These are phyloP conservation scores for Sebastiscus albofasciatus DNA, from an alignment of 2,797 vertebrate species.

Conservation along the genomic window DNA sequence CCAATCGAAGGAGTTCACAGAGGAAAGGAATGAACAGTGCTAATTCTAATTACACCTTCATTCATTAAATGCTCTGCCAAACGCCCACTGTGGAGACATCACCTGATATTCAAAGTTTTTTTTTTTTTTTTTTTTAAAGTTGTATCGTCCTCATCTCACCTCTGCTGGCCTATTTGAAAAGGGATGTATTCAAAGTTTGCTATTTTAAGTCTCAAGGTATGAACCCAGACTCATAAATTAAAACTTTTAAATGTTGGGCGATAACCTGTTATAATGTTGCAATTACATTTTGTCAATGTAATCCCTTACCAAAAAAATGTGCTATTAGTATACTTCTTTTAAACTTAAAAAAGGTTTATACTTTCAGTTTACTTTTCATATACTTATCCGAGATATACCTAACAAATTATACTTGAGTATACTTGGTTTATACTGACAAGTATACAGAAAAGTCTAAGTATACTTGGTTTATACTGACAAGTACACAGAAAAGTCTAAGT, in stretches of 20 bases:
- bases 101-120: constrained; percentile 37
- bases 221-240: constrained; percentile 6
- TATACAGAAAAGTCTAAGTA: too few species aligned
- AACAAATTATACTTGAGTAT: too few species aligned
- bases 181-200: constrained; percentile 14
- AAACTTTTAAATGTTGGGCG: neutral
- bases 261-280: constrained; percentile 24
- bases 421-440: too few species aligned
- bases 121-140: constrained; percentile 8
- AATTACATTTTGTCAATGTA: neutral
- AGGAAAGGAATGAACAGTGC: constrained; percentile 25
- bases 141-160: constrained; percentile 74
- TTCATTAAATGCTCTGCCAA: constrained; percentile 60
- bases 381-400: too few species aligned
- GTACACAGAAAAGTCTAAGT: too few species aligned
- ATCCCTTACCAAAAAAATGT: neutral
- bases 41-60: constrained; percentile 51
- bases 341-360: too few species aligned
- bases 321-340: too few species aligned
- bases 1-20: constrained; percentile 41
- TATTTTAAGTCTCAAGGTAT: constrained; percentile 35
- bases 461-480: too few species aligned
- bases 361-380: too few species aligned
- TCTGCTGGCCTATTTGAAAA: constrained; percentile 29
- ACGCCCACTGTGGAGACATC: constrained; percentile 42